Conservation (phyloP, 2,113 vertebrate species). For the Periophthalmus modestus region DNA sequence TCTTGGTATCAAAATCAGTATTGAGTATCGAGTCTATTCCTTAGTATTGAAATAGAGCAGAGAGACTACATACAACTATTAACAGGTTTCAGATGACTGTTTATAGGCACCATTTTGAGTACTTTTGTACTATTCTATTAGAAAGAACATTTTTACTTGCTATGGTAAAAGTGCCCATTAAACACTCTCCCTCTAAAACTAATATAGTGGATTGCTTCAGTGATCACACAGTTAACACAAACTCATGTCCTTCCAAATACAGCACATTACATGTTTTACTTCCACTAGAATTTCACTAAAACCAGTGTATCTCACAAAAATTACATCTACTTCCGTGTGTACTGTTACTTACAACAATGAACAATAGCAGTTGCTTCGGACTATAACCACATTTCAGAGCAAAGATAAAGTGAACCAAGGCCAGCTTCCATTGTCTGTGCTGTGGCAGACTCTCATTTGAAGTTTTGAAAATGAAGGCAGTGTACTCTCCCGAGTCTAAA, state of each 20-base stretch:
- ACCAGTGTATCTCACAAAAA: not conserved
- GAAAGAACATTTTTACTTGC: too few species aligned
- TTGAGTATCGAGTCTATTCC: too few species aligned
- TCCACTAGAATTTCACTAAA: not conserved
- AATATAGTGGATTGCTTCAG: too few species aligned
- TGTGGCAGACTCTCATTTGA: not conserved
- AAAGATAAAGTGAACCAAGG: not conserved
- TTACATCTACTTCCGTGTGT: not conserved
- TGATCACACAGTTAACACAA: not conserved
- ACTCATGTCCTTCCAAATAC: not conserved
- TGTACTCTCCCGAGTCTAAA: conserved; percentile 12
- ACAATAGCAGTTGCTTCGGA: not conserved
- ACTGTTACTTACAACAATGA: not conserved
- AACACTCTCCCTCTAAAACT: too few species aligned
- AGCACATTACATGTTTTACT: not conserved
- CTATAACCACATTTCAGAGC: not conserved
- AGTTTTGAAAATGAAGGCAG: conserved; percentile 16
- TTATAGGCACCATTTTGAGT: not conserved
- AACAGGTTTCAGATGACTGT: not conserved
- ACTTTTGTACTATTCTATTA: too few species aligned
- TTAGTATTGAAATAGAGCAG: too few species aligned
- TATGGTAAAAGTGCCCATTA: too few species aligned
- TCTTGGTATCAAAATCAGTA: too few species aligned
- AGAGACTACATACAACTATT: not conserved
- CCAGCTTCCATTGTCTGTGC: not conserved